Base-by-base conservation (phyloP, 2,797 vertebrate species). In the Sebastes goodei region DNA sequence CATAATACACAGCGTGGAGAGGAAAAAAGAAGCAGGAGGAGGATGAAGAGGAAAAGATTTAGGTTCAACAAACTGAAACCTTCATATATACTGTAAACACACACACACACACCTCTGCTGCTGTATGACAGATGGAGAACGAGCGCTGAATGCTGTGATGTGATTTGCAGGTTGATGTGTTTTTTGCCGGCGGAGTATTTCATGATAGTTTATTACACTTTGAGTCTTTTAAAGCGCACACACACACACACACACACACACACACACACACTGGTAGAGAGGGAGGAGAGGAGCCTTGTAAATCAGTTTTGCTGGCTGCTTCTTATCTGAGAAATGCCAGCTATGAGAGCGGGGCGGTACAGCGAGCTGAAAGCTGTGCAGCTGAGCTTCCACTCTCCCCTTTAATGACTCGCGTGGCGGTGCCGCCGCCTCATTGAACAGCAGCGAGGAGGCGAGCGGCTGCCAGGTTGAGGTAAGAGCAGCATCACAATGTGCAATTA, bases 301-400 rank as follows among this genome's bases (percentile, higher is more conserved):
- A 92, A 92, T 91, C 90, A 84, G 74, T 80, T 74, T 76, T 86
- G 70, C 82, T 70, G 78, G 79, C 84, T 87, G 84, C 29, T 68
- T 81, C 90, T 92, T 88, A 90, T 91, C 89, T 69, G 74, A 88
- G 80, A 79, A 85, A 91, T 81, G 87, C 30, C 86, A 85, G 88
- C 88, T 52, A 67, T 69, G 87, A 78, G 83, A 77, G 76, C 81
- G 57, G 67, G 65, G 76, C 35, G 66, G 76, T 10, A 12, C 61
- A 59, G 80, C 0, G 52, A 69, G 83, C 81, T 57, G 74, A 69
- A 25, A 32, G 52, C 80, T 46, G 49, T 32, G 63, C 70, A 61
- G 72, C 73, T 10, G 20, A 70, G 67, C 56, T 1, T 30, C 65
- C 46, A 21, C 10, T 30, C 42, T 68, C 71, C 10, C 33, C 56